Conservation (phyloP, 2,888 invertebrate genomes). For the Thecocarcelia acutangulata region DNA sequence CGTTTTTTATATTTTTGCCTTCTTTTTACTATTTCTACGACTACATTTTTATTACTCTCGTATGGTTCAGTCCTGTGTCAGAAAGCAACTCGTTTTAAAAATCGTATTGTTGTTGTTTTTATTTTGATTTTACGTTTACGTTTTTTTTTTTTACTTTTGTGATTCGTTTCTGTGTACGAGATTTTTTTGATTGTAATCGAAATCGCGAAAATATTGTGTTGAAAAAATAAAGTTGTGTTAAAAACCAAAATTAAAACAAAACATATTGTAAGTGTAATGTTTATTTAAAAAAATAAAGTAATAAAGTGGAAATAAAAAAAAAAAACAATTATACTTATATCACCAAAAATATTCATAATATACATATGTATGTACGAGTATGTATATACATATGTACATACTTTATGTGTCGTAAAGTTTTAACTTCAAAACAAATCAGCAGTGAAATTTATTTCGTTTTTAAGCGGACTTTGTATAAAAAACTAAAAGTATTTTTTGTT, state of each 20-base stretch:
- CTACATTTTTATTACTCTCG: slow-evolving; percentile 27
- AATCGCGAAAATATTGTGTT: slow-evolving; percentile 25
- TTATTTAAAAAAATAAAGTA: not conserved
- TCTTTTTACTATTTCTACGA: slow-evolving; percentile 21
- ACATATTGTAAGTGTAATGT: slow-evolving; percentile 44
- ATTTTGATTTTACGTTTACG: slow-evolving; percentile 29
- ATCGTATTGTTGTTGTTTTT: slow-evolving; percentile 45
- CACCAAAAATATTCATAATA: no score
- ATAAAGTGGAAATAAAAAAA: no score
- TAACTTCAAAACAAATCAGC: no score
- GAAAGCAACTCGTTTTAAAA: slow-evolving; percentile 47
- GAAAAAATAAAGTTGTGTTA: not conserved
- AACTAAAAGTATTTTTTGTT: no score
- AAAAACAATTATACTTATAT: no score
- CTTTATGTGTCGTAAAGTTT: no score
- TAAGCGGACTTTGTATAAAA: no score
- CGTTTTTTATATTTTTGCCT: slow-evolving; percentile 39
- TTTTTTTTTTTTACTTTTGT: slow-evolving; percentile 3
- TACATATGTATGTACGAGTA: no score
- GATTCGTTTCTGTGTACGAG: slow-evolving; percentile 32
- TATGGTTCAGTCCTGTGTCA: slow-evolving; percentile 42
- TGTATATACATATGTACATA: no score
- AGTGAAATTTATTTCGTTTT: no score
- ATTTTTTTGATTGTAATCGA: slow-evolving; percentile 7
- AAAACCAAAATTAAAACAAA: slow-evolving; percentile 9